A percentile compares a stretch with the other conserved stretches of the same genome.
phyloP scores from a whole-genome alignment of 2,888 invertebrate genomes.

The Phortica magna region DNA sequence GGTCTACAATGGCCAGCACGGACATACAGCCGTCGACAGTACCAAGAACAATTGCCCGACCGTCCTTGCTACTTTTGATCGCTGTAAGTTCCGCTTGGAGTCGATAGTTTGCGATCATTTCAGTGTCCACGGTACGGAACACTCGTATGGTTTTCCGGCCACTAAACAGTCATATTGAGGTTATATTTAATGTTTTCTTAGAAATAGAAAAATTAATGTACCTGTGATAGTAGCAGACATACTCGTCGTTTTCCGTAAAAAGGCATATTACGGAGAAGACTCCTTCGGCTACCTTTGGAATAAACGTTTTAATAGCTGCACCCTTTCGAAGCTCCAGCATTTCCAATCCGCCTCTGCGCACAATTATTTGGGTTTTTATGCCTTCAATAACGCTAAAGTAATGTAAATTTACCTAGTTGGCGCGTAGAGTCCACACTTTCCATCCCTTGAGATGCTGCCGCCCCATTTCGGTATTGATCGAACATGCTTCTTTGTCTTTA shows the following conservation, averaged over 20 bases:
- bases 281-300: constrained; percentile 96
- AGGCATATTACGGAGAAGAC: constrained; percentile 97
- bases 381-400: neutral
- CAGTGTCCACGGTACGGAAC: constrained; percentile 93
- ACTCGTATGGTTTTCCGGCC: constrained; percentile 95
- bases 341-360: constrained; percentile 91
- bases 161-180: constrained; percentile 77
- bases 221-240: constrained; percentile 95
- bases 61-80: constrained; percentile 87
- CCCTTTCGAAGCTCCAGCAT: constrained; percentile 95
- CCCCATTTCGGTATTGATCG: constrained; percentile 95
- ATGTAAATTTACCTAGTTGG: constrained; percentile 82
- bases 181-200: neutral
- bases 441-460: constrained; percentile 91
- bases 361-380: neutral
- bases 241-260: constrained; percentile 95
- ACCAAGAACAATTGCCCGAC: constrained; percentile 89
- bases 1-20: constrained; percentile 89
- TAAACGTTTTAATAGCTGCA: constrained; percentile 91
- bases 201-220: neutral
- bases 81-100: constrained; percentile 93
- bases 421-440: constrained; percentile 94
- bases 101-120: constrained; percentile 94
- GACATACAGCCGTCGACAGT: constrained; percentile 96
- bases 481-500: constrained; percentile 92